Conservation (phyloP, 1,140 invertebrate genomes). For the Ectropis grisescens region DNA sequence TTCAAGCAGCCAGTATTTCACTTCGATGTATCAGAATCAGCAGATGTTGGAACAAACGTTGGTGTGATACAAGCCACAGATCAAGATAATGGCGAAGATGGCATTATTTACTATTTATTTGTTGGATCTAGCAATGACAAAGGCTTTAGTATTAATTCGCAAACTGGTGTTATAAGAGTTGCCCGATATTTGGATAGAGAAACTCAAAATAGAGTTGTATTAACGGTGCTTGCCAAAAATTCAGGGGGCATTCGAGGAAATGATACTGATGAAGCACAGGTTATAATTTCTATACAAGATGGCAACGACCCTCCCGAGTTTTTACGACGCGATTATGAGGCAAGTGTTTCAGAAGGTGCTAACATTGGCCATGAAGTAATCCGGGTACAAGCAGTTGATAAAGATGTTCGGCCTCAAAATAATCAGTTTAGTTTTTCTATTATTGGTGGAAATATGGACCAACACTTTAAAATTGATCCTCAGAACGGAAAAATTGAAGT, state of each 20-base stretch:
- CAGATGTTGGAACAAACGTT: conserved; percentile 87
- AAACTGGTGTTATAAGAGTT: conserved; percentile 87
- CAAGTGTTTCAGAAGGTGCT: conserved; percentile 83
- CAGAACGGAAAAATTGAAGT: conserved; percentile 87
- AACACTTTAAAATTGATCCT: conserved; percentile 91
- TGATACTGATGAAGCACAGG: conserved; percentile 95
- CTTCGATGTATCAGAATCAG: conserved; percentile 94
- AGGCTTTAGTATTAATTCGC: conserved; percentile 89
- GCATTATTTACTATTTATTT: conserved; percentile 91
- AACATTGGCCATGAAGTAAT: conserved; percentile 79
- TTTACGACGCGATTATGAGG: conserved; percentile 80
- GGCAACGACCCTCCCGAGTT: conserved; percentile 97
- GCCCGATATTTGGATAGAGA: conserved; percentile 89
- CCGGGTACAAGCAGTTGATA: conserved; percentile 89
- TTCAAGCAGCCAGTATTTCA: conserved; percentile 94
- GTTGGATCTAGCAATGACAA: conserved; percentile 93
- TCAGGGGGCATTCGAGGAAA: conserved; percentile 92
- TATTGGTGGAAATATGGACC: conserved; percentile 84
- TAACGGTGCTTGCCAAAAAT: conserved; percentile 96
- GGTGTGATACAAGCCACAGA: conserved; percentile 92
- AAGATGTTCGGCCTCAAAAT: conserved; percentile 91
- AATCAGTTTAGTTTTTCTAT: conserved; percentile 95
- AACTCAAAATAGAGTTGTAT: conserved; percentile 89
- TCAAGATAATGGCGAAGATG: conserved; percentile 92
- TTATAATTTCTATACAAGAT: conserved; percentile 94